Percentiles rank a stretch among this genome's conserved stretches.
phyloP scores from a whole-genome alignment of 2,113 vertebrate species.

The Drymodes brunneopygia region DNA sequence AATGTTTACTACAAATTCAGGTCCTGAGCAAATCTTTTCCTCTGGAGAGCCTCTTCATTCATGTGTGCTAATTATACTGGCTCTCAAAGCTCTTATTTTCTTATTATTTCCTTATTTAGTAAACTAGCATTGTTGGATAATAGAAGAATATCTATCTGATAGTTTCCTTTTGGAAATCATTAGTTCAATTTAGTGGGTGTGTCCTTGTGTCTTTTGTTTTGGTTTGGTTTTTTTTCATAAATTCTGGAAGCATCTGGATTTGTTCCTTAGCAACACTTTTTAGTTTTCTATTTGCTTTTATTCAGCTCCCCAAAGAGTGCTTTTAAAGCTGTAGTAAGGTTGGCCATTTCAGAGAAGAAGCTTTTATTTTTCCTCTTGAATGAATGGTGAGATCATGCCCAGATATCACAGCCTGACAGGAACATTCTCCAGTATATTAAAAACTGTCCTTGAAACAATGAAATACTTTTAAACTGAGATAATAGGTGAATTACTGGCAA shows the following conservation, averaged over 20 bases:
- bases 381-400: neutral
- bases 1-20: neutral
- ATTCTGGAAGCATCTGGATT: conserved; percentile 6
- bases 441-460: neutral
- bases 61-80: neutral
- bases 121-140: neutral
- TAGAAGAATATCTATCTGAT: neutral
- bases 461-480: conserved; percentile 12
- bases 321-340: neutral
- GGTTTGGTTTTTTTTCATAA: neutral
- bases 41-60: neutral
- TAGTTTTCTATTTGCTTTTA: neutral
- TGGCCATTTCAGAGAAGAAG: neutral
- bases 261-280: conserved; percentile 42
- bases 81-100: neutral
- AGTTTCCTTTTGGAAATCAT: neutral
- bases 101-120: neutral
- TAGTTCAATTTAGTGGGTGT: neutral
- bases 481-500: neutral
- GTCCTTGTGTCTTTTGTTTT: neutral
- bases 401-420: neutral
- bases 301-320: neutral
- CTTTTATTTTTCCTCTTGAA: neutral
- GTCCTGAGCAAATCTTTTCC: neutral
- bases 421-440: neutral